Conservation (phyloP, 2,113 vertebrate genomes). For the Ovibos moschatus region DNA sequence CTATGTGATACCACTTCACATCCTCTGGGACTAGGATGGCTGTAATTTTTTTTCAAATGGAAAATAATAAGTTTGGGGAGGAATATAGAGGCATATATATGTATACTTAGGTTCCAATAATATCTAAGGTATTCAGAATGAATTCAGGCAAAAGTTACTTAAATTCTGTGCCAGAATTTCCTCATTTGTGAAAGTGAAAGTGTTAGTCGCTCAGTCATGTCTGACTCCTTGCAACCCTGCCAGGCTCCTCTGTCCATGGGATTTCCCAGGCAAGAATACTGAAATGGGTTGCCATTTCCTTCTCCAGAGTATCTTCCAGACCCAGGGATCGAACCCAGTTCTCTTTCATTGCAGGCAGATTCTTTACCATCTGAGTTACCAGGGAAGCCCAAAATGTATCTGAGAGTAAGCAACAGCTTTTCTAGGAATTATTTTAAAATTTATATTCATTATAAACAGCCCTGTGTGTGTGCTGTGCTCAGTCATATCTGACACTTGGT, state of each 20-base stretch:
- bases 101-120: not conserved
- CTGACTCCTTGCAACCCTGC: not conserved
- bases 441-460: not conserved
- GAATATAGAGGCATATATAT: not conserved
- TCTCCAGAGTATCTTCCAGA: not conserved
- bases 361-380: not conserved
- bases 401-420: not conserved
- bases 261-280: not conserved
- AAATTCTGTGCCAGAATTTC: not conserved
- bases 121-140: not conserved
- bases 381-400: not conserved
- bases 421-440: not conserved
- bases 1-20: not conserved
- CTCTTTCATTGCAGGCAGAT: not conserved
- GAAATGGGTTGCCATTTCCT: not conserved
- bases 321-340: not conserved
- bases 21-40: not conserved
- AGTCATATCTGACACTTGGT: not conserved
- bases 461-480: not conserved
- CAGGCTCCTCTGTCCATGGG: not conserved
- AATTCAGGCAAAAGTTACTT: not conserved
- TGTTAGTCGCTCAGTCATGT: not conserved
- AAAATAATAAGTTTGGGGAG: not conserved
- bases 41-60: not conserved
- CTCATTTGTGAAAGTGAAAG: not conserved